phyloP scores from a whole-genome alignment of 2,797 vertebrate species.

The Microctenopoma lineatum region DNA sequence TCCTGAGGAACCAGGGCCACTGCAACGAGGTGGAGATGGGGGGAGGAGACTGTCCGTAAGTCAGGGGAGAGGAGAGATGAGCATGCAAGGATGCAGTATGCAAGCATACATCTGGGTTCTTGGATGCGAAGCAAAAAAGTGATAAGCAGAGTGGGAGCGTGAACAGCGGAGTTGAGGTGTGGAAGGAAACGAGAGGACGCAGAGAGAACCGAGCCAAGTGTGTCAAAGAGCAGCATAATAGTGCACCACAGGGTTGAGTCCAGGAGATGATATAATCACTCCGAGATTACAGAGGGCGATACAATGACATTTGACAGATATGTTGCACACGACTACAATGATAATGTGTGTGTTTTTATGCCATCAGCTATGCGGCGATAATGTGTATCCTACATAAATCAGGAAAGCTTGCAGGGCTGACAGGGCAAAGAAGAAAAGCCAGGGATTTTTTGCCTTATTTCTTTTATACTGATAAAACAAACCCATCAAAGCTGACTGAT shows the following conservation, averaged over 20 bases:
- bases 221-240: slow-evolving; percentile 63
- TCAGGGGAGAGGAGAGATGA: slow-evolving; percentile 31
- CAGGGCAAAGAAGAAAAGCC: background rate
- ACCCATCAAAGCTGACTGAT: slow-evolving; percentile 7
- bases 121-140: slow-evolving; percentile 30
- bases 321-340: slow-evolving; percentile 1
- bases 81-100: slow-evolving; percentile 39
- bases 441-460: background rate
- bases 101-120: slow-evolving; percentile 22
- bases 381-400: slow-evolving; percentile 3
- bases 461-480: slow-evolving; percentile 13
- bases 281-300: slow-evolving; percentile 36
- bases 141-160: slow-evolving; percentile 32
- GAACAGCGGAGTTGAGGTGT: slow-evolving; percentile 21
- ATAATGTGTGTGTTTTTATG: slow-evolving; percentile 4
- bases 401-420: background rate
- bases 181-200: slow-evolving; percentile 22
- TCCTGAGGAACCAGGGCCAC: slow-evolving; percentile 74
- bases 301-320: slow-evolving; percentile 34
- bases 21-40: slow-evolving; percentile 61
- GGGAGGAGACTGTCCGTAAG: slow-evolving; percentile 52
- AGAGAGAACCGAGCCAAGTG: slow-evolving; percentile 46
- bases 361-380: background rate
- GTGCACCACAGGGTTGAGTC: slow-evolving; percentile 37
- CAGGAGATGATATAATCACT: slow-evolving; percentile 46